Evolutionary conservation across 2,797 vertebrate genomes (phyloP), one percentile per base, ranked within the genome.

Genomic region (Pseudotriccus pelzelni): DNA sequence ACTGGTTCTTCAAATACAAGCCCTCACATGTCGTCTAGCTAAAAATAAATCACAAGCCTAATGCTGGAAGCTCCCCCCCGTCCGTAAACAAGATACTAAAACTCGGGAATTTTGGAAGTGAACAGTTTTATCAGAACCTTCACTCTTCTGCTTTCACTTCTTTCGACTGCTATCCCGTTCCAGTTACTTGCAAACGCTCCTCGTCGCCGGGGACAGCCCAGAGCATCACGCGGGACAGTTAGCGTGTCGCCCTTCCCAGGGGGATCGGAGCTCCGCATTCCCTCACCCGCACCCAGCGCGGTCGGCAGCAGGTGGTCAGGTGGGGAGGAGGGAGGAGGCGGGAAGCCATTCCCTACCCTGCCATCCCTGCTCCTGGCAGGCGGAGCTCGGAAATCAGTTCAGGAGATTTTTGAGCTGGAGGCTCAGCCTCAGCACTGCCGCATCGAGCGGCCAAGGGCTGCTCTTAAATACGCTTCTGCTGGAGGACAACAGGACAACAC

Each of bases 181-280:
- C 5, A 25, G 4, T 8, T 36, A 19, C 27, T 3, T 8, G 27
- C 12, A 63, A 84, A 8, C 14, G 19, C 24, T 25, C 7, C 14
- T 58, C 8, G 25, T 46, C 34, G 22, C 7, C 3, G 1, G 18
- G 43, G 41, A 1, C 14, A 30, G 16, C 9, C 8, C 10, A 3
- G 23, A 17, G 34, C 50, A 11, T 2, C 4, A 20, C 9, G 32
- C 8, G 21, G 19, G 12, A 32, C 32, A 24, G 1, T 0, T 32
- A 24, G 1, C 0, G 5, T 17, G 39, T 3, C 19, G 5, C 3
- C 8, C 27, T 21, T 6, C 9, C 4, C 30, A 2, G 0, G 0
- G 10, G 21, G 34, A 37, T 0, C 0, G 5, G 2, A 30, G 49
- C 52, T 1, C 2, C 19, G 4, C 7, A 2, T 37, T 27, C 22